Percentiles rank a stretch among this genome's conserved stretches.
Evolutionary conservation across 2,888 invertebrate genomes (phyloP).

Genomic region (Ceraclea dissimilis): DNA sequence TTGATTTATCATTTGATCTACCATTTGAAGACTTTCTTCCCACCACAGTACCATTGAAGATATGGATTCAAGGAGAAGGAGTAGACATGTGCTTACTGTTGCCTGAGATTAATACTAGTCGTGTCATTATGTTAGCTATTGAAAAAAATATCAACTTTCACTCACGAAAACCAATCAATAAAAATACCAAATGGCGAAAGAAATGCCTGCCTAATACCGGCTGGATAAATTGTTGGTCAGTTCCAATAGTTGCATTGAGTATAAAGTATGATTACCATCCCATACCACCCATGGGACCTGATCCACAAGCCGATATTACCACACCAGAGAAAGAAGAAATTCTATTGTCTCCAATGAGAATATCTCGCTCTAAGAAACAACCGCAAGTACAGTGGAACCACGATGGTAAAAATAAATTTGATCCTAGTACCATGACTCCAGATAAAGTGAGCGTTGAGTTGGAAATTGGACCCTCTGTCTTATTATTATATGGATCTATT

Average conservation of each 20-base stretch:
- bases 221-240: conserved; percentile 96
- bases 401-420: conserved; percentile 69
- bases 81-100: conserved; percentile 84
- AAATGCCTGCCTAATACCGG: conserved; percentile 64
- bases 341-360: conserved; percentile 83
- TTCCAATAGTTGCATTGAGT: conserved; percentile 87
- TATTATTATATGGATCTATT: conserved; percentile 87
- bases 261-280: conserved; percentile 91
- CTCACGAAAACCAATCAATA: conserved; percentile 48
- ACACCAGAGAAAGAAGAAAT: conserved; percentile 94
- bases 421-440: conserved; percentile 75
- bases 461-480: conserved; percentile 89
- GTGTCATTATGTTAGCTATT: conserved; percentile 72
- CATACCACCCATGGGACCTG: conserved; percentile 78
- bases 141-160: conserved; percentile 83
- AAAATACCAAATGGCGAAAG: conserved; percentile 68
- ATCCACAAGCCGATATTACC: conserved; percentile 85
- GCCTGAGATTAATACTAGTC: conserved; percentile 86
- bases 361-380: conserved; percentile 69
- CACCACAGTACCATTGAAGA: conserved; percentile 76
- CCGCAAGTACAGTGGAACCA: conserved; percentile 60
- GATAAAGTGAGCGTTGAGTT: conserved; percentile 89
- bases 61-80: conserved; percentile 93
- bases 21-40: conserved; percentile 94
- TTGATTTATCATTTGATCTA: conserved; percentile 88